Percentiles rank a stretch among this genome's conserved stretches.
These are phyloP conservation scores for Clangula hyemalis DNA, from an alignment of 2,797 vertebrate species.

Conservation along the genomic window DNA sequence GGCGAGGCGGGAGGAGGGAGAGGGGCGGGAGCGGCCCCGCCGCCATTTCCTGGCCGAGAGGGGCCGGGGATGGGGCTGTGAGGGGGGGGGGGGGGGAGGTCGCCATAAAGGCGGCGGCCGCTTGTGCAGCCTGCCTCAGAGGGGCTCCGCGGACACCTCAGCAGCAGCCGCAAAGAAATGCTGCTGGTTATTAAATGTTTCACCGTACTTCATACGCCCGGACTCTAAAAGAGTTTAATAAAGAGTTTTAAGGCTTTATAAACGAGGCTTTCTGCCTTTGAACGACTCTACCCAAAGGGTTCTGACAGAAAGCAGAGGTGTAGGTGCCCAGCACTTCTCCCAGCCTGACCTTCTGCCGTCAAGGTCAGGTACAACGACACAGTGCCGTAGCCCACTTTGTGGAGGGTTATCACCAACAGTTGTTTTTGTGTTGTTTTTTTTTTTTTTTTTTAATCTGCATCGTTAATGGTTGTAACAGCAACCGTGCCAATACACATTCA, in stretches of 20 bases:
- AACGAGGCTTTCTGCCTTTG: neutral
- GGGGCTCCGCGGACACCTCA: accelerated
- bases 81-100: no score
- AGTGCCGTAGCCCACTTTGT: neutral
- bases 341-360: neutral
- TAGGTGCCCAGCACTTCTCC: neutral
- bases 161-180: neutral
- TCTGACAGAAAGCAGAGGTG: neutral
- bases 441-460: neutral
- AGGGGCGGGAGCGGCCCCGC: neutral
- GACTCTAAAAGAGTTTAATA: neutral
- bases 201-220: neutral
- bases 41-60: conserved; percentile 4
- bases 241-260: neutral
- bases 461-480: neutral
- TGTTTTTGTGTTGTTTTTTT: neutral
- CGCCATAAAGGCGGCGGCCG: neutral
- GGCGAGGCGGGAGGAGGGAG: neutral
- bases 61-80: no score
- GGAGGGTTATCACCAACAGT: neutral
- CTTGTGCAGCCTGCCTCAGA: neutral
- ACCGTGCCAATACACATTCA: neutral
- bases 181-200: neutral
- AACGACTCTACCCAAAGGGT: neutral
- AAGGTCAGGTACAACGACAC: neutral